Percentiles rank a stretch among this genome's conserved stretches.
Conservation (phyloP, 2,113 vertebrate genomes). For the Sander lucioperca region DNA sequence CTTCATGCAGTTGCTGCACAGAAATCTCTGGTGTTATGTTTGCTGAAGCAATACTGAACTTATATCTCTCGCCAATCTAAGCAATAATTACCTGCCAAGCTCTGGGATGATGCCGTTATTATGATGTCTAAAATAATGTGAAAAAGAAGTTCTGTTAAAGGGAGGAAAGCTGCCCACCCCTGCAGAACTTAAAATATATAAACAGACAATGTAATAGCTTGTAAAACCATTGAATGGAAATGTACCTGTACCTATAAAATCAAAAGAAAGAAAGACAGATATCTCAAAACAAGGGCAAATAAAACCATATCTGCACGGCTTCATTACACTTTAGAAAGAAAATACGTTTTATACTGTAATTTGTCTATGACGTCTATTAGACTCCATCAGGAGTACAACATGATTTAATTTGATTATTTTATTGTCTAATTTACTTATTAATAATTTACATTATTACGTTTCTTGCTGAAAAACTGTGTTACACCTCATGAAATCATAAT, state of each 20-base stretch:
- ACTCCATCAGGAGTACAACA: neutral
- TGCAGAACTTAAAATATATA: neutral
- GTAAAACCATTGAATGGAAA: neutral
- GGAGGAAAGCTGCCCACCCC: neutral
- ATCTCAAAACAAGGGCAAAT: neutral
- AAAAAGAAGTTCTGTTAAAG: conserved; percentile 8
- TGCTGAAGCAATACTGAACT: conserved; percentile 21
- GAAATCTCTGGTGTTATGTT: conserved; percentile 24
- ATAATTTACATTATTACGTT: neutral
- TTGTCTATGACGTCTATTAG: neutral
- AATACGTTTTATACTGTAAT: neutral
- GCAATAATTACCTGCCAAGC: conserved; percentile 29
- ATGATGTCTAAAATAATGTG: conserved; percentile 2
- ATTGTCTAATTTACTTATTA: neutral
- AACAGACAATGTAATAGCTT: neutral
- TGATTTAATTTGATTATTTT: neutral
- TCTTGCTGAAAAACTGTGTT: neutral
- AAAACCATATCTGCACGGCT: neutral
- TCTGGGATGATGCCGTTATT: conserved; percentile 16
- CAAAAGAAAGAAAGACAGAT: neutral
- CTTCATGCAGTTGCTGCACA: conserved; percentile 17
- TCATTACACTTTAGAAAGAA: neutral
- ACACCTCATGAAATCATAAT: neutral
- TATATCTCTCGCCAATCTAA: conserved; percentile 44
- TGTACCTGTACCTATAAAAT: neutral